phyloP scores from a whole-genome alignment of 1,140 invertebrate genomes.

The Sminthurinus signatus region DNA sequence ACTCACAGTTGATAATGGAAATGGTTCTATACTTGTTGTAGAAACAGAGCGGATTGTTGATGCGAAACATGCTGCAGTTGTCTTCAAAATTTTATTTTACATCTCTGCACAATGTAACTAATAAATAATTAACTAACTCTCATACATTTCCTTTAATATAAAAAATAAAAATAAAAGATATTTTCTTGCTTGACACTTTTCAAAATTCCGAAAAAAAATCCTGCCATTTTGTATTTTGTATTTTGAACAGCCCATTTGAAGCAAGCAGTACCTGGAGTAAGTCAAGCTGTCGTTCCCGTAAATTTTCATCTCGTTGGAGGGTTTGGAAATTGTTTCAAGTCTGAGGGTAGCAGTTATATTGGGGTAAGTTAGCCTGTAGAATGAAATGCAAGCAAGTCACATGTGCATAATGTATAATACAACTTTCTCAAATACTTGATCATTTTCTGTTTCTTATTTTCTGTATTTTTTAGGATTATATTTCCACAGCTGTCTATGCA shows the following conservation, averaged over 20 bases:
- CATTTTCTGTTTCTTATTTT: no score
- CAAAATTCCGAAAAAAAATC: no score
- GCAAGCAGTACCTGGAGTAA: constrained; percentile 17
- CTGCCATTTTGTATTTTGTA: no score
- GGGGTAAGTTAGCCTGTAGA: not conserved
- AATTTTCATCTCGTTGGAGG: constrained; percentile 25
- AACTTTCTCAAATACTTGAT: not conserved
- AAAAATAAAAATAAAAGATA: not conserved
- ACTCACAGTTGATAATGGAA: constrained; percentile 31
- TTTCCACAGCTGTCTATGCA: not conserved
- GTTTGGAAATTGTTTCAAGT: constrained; percentile 20
- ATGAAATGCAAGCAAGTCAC: no score
- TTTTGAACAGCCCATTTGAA: not conserved
- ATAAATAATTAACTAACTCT: not conserved
- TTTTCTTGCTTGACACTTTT: no score
- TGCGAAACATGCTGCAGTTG: not conserved
- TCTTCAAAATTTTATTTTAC: constrained; percentile 12
- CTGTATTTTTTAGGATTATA: constrained; percentile 11
- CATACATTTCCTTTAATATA: not conserved
- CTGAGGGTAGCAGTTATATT: not conserved
- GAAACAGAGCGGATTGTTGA: constrained; percentile 16
- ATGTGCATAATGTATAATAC: no score
- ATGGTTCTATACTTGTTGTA: constrained; percentile 18
- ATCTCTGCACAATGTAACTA: not conserved
- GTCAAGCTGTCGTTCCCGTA: constrained; percentile 10